Conservation (phyloP, 2,797 vertebrate genomes). For the Gobionotothen gibberifrons region DNA sequence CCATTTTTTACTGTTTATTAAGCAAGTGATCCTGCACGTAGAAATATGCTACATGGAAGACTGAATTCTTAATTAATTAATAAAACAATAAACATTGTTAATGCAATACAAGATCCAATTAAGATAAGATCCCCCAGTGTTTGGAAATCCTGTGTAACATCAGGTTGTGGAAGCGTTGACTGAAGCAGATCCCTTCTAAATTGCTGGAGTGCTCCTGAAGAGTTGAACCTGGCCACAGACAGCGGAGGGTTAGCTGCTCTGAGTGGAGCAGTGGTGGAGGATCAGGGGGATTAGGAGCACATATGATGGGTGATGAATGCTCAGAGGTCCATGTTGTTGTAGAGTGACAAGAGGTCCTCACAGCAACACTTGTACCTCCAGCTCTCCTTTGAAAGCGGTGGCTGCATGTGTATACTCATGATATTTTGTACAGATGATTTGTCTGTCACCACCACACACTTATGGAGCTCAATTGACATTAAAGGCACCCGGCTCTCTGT, state of each 20-base stretch:
- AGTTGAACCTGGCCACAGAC: constrained; percentile 43
- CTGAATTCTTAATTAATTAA: too few relatives aligned
- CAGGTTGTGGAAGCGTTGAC: constrained; percentile 29
- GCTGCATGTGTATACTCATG: constrained; percentile 35
- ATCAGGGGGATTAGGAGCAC: constrained; percentile 51
- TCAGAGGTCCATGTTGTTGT: constrained; percentile 18
- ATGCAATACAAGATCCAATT: constrained; percentile 4
- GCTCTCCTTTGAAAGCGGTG: constrained; percentile 27
- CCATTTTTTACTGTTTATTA: too few relatives aligned
- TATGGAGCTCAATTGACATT: constrained; percentile 8
- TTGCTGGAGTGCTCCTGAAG: constrained; percentile 47
- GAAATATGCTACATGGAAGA: too few relatives aligned
- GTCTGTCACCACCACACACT: constrained; percentile 64
- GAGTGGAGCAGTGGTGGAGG: constrained; percentile 28
- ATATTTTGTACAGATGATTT: constrained; percentile 35
- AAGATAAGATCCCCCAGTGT: constrained; percentile 20
- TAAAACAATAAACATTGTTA: background rate
- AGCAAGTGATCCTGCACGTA: too few relatives aligned
- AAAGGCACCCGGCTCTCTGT: background rate
- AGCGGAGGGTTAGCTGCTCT: constrained; percentile 15
- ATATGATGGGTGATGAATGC: constrained; percentile 39
- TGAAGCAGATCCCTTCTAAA: constrained; percentile 59
- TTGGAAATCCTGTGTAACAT: constrained; percentile 17
- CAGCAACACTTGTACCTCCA: constrained; percentile 16
- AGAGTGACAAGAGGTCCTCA: constrained; percentile 8